phyloP scores from a whole-genome alignment of 2,797 vertebrate genomes.

The Sylvilagus floridanus region DNA sequence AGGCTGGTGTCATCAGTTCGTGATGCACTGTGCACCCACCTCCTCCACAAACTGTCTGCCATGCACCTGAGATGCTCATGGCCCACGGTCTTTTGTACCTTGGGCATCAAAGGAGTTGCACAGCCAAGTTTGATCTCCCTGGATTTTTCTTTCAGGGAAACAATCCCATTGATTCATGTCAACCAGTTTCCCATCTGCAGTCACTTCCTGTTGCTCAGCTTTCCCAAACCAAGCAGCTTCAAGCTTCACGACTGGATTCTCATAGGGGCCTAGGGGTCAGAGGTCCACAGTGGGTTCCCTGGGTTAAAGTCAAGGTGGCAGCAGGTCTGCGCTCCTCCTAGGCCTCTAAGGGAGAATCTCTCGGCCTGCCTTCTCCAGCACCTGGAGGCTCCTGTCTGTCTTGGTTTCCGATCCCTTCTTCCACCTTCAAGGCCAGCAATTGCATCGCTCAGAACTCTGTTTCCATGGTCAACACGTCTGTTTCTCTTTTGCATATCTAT shows the following conservation, averaged over 20 bases:
- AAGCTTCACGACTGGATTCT: background rate
- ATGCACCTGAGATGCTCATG: background rate
- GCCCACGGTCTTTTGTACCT: background rate
- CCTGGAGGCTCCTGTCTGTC: background rate
- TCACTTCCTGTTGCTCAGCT: background rate
- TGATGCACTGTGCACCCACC: rapidly evolving
- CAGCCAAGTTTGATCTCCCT: background rate
- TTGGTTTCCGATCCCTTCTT: background rate
- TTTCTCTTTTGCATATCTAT: background rate
- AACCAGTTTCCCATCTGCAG: background rate
- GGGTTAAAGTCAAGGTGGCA: background rate
- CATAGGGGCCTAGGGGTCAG: background rate
- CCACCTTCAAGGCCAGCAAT: background rate
- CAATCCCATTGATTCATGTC: background rate
- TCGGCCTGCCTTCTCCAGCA: background rate
- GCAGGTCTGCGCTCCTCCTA: background rate
- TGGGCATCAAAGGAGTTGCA: background rate
- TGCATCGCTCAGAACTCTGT: background rate
- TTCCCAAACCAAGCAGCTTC: background rate
- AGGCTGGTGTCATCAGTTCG: background rate
- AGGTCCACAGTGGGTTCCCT: background rate
- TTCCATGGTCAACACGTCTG: background rate
- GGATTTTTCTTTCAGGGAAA: conserved; percentile 27
- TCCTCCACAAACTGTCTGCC: background rate
- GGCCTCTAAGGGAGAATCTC: background rate